These are phyloP conservation scores for Melanocharis versteri DNA, from an alignment of 2,113 vertebrate species.

Conservation along the genomic window DNA sequence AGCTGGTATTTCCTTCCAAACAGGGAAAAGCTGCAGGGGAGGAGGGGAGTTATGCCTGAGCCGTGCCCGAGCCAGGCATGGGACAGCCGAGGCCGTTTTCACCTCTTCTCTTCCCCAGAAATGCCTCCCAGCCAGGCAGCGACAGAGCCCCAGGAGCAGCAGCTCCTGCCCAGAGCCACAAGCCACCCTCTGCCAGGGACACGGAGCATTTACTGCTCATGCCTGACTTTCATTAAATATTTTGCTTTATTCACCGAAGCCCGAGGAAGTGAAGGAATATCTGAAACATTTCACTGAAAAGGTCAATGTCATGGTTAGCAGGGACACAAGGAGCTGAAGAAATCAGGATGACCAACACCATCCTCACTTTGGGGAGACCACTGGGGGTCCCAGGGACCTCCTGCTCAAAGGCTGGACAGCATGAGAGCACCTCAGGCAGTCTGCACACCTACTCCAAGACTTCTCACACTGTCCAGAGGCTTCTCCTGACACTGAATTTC, in stretches of 20 bases:
- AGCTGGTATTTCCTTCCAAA: neutral
- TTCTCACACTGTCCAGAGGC: neutral
- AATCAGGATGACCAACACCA: neutral
- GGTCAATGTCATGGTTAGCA: neutral
- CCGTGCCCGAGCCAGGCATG: fast-evolving
- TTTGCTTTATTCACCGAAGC: neutral
- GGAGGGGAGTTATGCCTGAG: neutral
- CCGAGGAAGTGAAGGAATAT: neutral
- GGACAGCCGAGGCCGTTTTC: neutral
- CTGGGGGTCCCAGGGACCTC: neutral
- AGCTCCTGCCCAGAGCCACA: neutral
- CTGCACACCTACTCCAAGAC: neutral
- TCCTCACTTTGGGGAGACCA: neutral
- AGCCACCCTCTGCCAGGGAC: neutral
- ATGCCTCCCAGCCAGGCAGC: neutral
- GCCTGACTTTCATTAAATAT: neutral
- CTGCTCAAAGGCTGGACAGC: neutral
- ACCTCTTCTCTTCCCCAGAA: neutral
- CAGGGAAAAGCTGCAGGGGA: neutral
- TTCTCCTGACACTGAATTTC: neutral
- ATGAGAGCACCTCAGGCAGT: fast-evolving
- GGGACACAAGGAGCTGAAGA: neutral
- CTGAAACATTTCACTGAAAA: neutral
- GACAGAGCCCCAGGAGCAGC: neutral
- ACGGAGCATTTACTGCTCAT: neutral